Percentiles rank a stretch among this genome's conserved stretches.
Conservation (phyloP, 2,888 invertebrate species). For the Parnassius apollo region DNA sequence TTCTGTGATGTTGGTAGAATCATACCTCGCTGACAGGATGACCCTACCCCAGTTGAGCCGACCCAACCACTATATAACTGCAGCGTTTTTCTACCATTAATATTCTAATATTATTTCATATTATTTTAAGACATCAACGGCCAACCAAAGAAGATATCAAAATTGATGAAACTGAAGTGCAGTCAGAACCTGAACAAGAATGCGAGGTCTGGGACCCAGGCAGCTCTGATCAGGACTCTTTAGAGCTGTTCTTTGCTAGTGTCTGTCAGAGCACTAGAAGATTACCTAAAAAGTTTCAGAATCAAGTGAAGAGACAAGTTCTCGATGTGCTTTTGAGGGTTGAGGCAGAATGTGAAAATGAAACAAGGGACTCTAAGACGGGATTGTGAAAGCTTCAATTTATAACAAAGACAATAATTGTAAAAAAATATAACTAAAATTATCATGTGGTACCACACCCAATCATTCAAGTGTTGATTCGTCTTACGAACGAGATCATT, state of each 20-base stretch:
- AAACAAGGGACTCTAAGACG: constrained; percentile 15
- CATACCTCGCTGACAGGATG: too few relatives aligned
- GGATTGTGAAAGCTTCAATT: not conserved
- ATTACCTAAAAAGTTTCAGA: constrained; percentile 54
- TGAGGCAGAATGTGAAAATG: constrained; percentile 59
- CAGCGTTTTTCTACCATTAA: too few relatives aligned
- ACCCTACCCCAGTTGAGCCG: too few relatives aligned
- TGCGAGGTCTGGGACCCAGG: constrained; percentile 49
- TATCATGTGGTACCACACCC: not conserved
- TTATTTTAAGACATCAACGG: constrained; percentile 42
- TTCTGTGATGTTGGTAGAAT: too few relatives aligned
- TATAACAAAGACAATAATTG: not conserved
- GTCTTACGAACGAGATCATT: too few relatives aligned
- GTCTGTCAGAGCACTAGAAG: constrained; percentile 68
- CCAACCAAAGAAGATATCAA: constrained; percentile 49
- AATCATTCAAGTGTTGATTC: too few relatives aligned
- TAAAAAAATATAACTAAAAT: not conserved
- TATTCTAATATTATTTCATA: not conserved
- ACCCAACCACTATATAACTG: too few relatives aligned
- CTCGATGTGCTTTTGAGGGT: constrained; percentile 60
- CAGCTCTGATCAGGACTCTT: constrained; percentile 48
- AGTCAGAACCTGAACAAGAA: constrained; percentile 50
- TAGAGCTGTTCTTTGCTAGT: constrained; percentile 73
- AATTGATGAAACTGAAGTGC: constrained; percentile 48
- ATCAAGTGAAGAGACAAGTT: constrained; percentile 57